Conservation (phyloP, 2,888 invertebrate genomes). For the Craniophora ligustri region DNA sequence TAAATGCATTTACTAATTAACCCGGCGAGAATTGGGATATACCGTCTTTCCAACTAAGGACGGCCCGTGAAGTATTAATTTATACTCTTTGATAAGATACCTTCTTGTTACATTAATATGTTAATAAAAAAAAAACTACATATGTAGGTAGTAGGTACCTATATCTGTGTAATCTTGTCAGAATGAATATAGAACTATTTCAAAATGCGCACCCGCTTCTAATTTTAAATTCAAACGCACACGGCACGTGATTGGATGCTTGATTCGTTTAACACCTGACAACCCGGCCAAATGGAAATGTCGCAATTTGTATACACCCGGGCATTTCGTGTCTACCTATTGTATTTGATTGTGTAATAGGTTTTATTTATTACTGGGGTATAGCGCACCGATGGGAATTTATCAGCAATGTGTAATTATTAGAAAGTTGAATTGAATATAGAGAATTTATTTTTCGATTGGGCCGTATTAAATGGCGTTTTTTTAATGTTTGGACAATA, state of each 20-base stretch:
- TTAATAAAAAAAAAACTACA: too few species aligned
- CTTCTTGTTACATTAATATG: too few species aligned
- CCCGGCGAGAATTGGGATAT: too few species aligned
- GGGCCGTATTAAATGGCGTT: slow-evolving; percentile 3
- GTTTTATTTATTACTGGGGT: slow-evolving; percentile 40
- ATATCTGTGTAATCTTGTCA: too few species aligned
- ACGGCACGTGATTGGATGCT: slow-evolving; percentile 46
- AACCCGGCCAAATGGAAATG: slow-evolving; percentile 37
- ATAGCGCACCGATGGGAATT: slow-evolving; percentile 11
- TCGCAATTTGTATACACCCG: slow-evolving; percentile 34
- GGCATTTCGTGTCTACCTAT: slow-evolving; percentile 14
- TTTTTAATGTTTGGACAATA: neutral
- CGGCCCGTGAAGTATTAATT: too few species aligned
- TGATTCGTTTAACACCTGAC: slow-evolving; percentile 53
- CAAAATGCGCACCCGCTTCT: too few species aligned
- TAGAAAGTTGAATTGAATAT: slow-evolving; percentile 7
- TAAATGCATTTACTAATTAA: too few species aligned
- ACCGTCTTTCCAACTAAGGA: too few species aligned
- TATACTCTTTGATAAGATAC: too few species aligned
- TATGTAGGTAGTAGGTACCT: too few species aligned
- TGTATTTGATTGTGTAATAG: slow-evolving; percentile 32
- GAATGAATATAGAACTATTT: too few species aligned
- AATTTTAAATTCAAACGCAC: slow-evolving; percentile 39
- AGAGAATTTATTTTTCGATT: slow-evolving; percentile 6
- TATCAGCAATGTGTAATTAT: slow-evolving; percentile 23